These are phyloP conservation scores for Periophthalmodon schlosseri DNA, from an alignment of 2,113 vertebrate species.

Conservation along the genomic window DNA sequence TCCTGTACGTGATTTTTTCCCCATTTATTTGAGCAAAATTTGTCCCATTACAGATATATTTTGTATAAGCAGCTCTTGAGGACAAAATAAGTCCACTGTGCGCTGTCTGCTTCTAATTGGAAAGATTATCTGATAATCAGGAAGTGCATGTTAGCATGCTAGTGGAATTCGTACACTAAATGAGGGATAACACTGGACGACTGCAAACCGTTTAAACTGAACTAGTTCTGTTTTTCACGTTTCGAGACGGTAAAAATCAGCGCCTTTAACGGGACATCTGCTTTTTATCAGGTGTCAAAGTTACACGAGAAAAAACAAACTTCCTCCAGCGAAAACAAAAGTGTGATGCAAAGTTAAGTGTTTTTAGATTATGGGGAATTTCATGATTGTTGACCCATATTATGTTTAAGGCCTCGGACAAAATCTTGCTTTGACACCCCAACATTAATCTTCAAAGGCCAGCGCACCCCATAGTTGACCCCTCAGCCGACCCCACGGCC, in stretches of 20 bases:
- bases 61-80: too few relatives aligned
- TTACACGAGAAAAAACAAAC: not conserved
- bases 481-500: conserved; percentile 53
- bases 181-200: too few relatives aligned
- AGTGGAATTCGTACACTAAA: too few relatives aligned
- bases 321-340: not conserved
- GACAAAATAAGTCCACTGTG: too few relatives aligned
- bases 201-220: not conserved
- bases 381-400: not conserved
- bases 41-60: too few relatives aligned
- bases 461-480: conserved; percentile 48
- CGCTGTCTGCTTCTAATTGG: too few relatives aligned
- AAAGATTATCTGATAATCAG: too few relatives aligned
- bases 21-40: too few relatives aligned
- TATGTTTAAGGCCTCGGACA: not conserved
- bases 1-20: too few relatives aligned
- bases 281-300: not conserved
- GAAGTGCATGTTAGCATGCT: too few relatives aligned
- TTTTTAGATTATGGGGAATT: not conserved
- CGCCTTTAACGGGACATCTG: not conserved
- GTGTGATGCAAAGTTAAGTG: not conserved
- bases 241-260: too few relatives aligned
- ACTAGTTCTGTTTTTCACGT: not conserved
- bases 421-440: not conserved
- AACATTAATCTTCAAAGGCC: conserved; percentile 22